Percentiles rank a stretch among this genome's conserved stretches.
These are phyloP conservation scores for Oreortyx pictus DNA, from an alignment of 2,797 vertebrate species.

Conservation along the genomic window DNA sequence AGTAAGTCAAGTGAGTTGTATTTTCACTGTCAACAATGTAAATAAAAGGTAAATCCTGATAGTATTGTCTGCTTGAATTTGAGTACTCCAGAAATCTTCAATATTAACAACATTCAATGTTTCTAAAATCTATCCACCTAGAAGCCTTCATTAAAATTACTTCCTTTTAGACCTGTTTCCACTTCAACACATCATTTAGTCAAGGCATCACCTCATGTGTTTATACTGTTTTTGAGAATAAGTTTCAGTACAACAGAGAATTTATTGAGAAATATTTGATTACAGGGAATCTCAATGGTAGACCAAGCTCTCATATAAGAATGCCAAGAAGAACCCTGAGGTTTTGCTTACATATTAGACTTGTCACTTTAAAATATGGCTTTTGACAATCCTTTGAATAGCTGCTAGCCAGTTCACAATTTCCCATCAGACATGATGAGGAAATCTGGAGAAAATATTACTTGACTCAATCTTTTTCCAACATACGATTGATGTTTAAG, in stretches of 20 bases:
- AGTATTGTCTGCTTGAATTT: too few relatives aligned
- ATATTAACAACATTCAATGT: neutral
- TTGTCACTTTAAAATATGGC: constrained; percentile 13
- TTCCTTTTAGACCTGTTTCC: constrained; percentile 38
- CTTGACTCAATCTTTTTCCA: neutral
- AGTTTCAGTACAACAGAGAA: neutral
- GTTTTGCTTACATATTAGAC: constrained; percentile 3
- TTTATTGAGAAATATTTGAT: constrained; percentile 48
- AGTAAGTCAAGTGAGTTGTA: too few relatives aligned
- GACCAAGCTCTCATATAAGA: neutral
- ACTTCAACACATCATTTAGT: constrained; percentile 28
- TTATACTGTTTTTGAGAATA: constrained; percentile 29
- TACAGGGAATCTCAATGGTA: neutral
- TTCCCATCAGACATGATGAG: neutral
- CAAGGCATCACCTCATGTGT: constrained; percentile 30
- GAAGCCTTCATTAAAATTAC: neutral
- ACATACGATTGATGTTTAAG: neutral
- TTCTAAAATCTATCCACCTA: neutral
- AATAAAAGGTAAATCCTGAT: too few relatives aligned
- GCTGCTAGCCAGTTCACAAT: neutral
- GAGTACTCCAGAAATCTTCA: too few relatives aligned
- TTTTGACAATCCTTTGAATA: neutral
- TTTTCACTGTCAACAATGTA: too few relatives aligned
- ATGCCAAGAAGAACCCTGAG: constrained; percentile 5
- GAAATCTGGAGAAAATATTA: neutral